Evolutionary conservation across 2,888 invertebrate species (phyloP), one percentile per base, ranked within the genome.

Genomic region (Tribolium freemani): DNA sequence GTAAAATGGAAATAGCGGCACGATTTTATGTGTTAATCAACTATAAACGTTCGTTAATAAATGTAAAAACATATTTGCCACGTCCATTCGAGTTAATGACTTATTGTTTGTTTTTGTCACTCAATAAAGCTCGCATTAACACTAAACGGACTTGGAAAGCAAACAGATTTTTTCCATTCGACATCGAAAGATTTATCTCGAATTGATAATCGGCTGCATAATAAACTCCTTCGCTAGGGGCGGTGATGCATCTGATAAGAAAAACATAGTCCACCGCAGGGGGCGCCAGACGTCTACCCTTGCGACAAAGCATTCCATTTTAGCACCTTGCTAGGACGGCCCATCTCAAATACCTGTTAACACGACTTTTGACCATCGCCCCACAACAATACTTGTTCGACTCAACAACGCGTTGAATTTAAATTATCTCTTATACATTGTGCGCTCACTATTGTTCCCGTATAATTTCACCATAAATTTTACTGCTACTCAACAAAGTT

Each of bases 381-480:
- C 75, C 69, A 76, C 74, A 77, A 77, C 75, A 71, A 78, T 80
- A 79, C 79, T 79, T 78, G 80, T 82, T 81, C 79, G 79, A 79
- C 77, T 75, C 79, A 80, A 80, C 80, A 75, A 75, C 77, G 81
- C 78, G 77, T 78, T 79, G 82, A 82, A 82, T 82, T 82, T 82
- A 82, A 82, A 82, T 82, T 81, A 82, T 80, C 77, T 76, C 77
- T 75, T 76, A 77, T 76, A 78, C 60, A 60, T 76, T 78, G 76
- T 78, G 70, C 76, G 75, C 76, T 76, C 78, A 75, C 79, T 78
- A 79, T 78, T 80, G 80, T 79, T 54, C 73, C 77, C 75, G 81
- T 80, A 83, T 83, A 83, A 83, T 83, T 82, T 75, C 70, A 50
- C 79, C 78, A 81, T 83, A 83, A 83, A 83, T 83, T 80, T 77